phyloP scores from a whole-genome alignment of 2,113 vertebrate species.

The Pituophis catenifer region DNA sequence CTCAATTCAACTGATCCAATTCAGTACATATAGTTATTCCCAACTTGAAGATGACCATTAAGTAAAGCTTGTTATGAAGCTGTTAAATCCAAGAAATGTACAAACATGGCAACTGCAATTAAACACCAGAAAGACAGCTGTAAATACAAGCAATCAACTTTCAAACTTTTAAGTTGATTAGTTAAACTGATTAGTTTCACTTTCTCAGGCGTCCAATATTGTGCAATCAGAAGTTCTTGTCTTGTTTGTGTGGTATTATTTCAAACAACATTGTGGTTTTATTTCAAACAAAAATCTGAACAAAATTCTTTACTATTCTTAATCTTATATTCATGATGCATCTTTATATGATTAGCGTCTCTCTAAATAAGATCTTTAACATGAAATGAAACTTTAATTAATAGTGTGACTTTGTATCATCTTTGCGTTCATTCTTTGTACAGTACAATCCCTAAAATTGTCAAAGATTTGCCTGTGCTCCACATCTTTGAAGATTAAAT shows the following conservation, averaged over 20 bases:
- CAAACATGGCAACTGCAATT: neutral
- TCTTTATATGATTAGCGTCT: neutral
- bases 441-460: conserved; percentile 7
- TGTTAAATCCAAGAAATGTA: neutral
- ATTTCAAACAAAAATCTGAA: neutral
- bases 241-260: neutral
- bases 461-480: conserved; percentile 2
- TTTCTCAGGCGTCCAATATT: neutral
- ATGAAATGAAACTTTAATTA: conserved; percentile 20
- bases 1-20: neutral
- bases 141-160: neutral
- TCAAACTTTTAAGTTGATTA: neutral
- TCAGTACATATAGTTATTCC: neutral
- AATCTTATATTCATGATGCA: neutral
- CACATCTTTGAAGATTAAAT: conserved; percentile 44
- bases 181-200: neutral
- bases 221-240: neutral
- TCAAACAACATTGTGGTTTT: neutral
- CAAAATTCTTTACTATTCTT: neutral
- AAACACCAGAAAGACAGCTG: neutral
- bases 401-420: neutral
- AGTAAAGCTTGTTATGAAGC: neutral
- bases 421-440: neutral
- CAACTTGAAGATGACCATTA: neutral
- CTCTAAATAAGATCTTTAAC: neutral